A percentile compares a stretch with the other conserved stretches of the same genome.
Evolutionary conservation across 2,113 vertebrate genomes (phyloP).

Genomic region (rabbit (Oryctolagus cuniculus)): mOryCun1.1 NC_091441.1:27654001-27654500

Average conservation of each 20-base stretch:
- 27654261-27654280: not conserved
- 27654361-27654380: not conserved
- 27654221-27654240: not conserved
- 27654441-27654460: constrained; percentile 6
- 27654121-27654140: not conserved
- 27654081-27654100: too few relatives aligned
- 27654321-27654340: not conserved
- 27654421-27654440: constrained; percentile 22
- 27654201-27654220: not conserved
- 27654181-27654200: not conserved
- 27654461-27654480: not conserved
- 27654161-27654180: not conserved
- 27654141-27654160: not conserved
- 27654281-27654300: not conserved
- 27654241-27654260: not conserved
- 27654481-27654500: not conserved
- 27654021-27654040: too few relatives aligned
- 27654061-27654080: too few relatives aligned
- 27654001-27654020: too few relatives aligned
- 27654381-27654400: not conserved
- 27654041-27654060: too few relatives aligned
- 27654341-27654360: not conserved
- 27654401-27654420: constrained; percentile 5
- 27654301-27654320: not conserved
- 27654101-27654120: too few relatives aligned